Conservation (phyloP, 1,140 invertebrate genomes). For the Holcopasites calliopsidis region DNA sequence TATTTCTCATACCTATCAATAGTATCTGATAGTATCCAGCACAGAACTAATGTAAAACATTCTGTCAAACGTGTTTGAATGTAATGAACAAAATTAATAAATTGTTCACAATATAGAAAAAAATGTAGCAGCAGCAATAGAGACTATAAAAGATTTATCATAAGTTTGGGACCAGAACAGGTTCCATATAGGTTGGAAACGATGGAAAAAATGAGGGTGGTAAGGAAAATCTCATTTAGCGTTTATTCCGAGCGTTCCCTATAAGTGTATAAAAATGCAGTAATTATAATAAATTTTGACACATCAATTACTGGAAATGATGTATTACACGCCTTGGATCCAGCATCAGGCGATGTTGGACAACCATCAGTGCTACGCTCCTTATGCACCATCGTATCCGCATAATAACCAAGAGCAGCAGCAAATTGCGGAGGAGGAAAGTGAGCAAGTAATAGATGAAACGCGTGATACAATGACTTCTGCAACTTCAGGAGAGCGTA, state of each 20-base stretch:
- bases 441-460: constrained; percentile 71
- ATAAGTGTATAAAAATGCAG: background rate
- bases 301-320: constrained; percentile 59
- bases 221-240: background rate
- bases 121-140: background rate
- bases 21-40: no score
- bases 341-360: constrained; percentile 70
- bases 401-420: constrained; percentile 62
- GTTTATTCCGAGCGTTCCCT: background rate
- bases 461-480: constrained; percentile 75
- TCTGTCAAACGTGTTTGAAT: background rate
- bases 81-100: background rate
- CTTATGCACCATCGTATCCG: constrained; percentile 66
- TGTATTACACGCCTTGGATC: constrained; percentile 73
- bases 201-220: background rate
- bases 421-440: constrained; percentile 68
- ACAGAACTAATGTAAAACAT: background rate
- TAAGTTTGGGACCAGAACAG: background rate
- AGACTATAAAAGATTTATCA: background rate
- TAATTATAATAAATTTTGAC: constrained; percentile 4
- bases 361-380: constrained; percentile 70
- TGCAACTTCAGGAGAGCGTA: constrained; percentile 74
- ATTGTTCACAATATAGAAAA: background rate
- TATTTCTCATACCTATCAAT: background rate
- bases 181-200: constrained; percentile 43